Evolutionary conservation across 2,888 invertebrate species (phyloP).

Genomic region (Empis stercorea): DNA sequence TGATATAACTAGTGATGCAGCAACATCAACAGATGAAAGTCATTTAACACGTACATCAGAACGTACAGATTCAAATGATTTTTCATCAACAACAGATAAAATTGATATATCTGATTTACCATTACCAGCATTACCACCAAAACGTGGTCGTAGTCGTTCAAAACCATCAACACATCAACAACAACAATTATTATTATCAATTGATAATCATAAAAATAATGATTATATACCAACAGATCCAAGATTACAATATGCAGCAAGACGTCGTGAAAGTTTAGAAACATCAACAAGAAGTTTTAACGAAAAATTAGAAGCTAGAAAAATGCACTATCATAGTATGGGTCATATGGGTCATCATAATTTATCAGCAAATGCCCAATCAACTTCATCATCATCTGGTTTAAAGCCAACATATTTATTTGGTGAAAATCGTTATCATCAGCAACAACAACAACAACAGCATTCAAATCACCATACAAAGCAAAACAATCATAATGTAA

Average conservation of each 20-base stretch:
- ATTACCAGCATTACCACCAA: slow-evolving; percentile 32
- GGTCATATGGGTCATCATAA: slow-evolving; percentile 16
- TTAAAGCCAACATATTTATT: slow-evolving; percentile 33
- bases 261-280: slow-evolving; percentile 30
- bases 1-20: slow-evolving; percentile 31
- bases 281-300: slow-evolving; percentile 30
- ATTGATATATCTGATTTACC: slow-evolving; percentile 34
- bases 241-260: slow-evolving; percentile 25
- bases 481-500: not conserved
- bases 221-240: slow-evolving; percentile 1
- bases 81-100: slow-evolving; percentile 29
- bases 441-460: not conserved
- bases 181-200: slow-evolving; percentile 9
- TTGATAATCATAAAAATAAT: not conserved
- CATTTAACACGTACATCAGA: slow-evolving; percentile 29
- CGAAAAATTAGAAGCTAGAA: slow-evolving; percentile 33
- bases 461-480: not conserved
- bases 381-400: slow-evolving; percentile 9
- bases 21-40: slow-evolving; percentile 28
- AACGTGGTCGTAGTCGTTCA: slow-evolving; percentile 28
- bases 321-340: slow-evolving; percentile 32
- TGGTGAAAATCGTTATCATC: slow-evolving; percentile 24
- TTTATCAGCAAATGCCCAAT: slow-evolving; percentile 11
- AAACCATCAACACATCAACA: slow-evolving; percentile 11
- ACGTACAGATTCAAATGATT: slow-evolving; percentile 23